A percentile compares a stretch with the other conserved stretches of the same genome.
Conservation (phyloP, 2,797 vertebrate genomes). For the Trichosurus vulpecula region DNA sequence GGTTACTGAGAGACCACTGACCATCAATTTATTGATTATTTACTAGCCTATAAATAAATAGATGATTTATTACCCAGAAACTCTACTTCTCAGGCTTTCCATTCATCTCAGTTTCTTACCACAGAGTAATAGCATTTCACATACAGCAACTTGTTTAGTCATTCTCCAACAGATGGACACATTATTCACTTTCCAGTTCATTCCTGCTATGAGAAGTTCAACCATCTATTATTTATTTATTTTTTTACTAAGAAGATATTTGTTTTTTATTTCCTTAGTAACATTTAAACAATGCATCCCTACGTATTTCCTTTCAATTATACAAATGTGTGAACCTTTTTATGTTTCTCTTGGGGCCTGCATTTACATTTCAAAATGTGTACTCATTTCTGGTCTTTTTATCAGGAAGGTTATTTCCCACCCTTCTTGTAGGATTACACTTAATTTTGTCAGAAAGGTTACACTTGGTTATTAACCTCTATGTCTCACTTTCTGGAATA, state of each 20-base stretch:
- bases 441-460: not conserved
- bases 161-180: no score
- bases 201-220: no score
- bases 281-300: not conserved
- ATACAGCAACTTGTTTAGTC: no score
- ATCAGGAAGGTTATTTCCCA: not conserved
- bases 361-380: not conserved
- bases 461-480: not conserved
- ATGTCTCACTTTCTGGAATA: not conserved
- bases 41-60: no score
- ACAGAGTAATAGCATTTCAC: no score
- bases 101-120: no score
- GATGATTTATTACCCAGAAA: no score
- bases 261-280: not conserved
- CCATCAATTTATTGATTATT: no score
- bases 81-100: no score
- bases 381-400: not conserved
- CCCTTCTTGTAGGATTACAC: not conserved
- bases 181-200: no score
- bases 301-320: not conserved
- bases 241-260: not conserved
- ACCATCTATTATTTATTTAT: no score
- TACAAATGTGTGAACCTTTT: not conserved
- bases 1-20: no score
- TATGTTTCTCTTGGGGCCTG: not conserved